These are phyloP conservation scores for Aporophyla nigra DNA, from an alignment of 2,888 invertebrate genomes.

Conservation along the genomic window DNA sequence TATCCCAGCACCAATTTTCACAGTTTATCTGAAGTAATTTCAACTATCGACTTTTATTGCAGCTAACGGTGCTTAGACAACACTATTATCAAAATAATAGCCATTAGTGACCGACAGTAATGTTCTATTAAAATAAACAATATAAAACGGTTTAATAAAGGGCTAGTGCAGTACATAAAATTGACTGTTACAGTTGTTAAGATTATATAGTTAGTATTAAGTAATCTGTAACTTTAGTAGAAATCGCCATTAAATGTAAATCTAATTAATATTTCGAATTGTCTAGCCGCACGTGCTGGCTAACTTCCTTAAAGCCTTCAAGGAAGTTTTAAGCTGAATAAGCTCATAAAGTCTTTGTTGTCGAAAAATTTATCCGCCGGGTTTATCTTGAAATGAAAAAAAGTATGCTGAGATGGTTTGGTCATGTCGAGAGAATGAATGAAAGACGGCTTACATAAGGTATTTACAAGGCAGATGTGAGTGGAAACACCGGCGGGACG, in stretches of 20 bases:
- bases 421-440: too few species aligned
- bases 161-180: constrained; percentile 31
- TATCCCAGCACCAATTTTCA: constrained; percentile 36
- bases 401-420: too few species aligned
- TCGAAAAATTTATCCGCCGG: not conserved
- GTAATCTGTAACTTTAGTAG: constrained; percentile 9
- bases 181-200: constrained; percentile 16
- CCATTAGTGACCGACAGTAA: constrained; percentile 48
- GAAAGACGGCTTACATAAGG: too few species aligned
- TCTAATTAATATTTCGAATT: constrained; percentile 31
- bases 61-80: constrained; percentile 42
- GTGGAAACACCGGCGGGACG: too few species aligned
- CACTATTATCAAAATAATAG: constrained; percentile 49
- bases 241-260: constrained; percentile 13
- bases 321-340: not conserved
- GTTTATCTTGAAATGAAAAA: not conserved
- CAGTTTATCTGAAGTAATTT: constrained; percentile 44
- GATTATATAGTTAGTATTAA: constrained; percentile 9
- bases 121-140: constrained; percentile 45
- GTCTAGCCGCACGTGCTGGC: constrained; percentile 10
- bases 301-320: not conserved
- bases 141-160: constrained; percentile 40
- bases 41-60: constrained; percentile 42
- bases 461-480: too few species aligned
- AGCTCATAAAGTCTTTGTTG: not conserved